Evolutionary conservation across 2,888 invertebrate species (phyloP), one percentile per base, ranked within the genome.

Genomic region (Tuta absoluta): DNA sequence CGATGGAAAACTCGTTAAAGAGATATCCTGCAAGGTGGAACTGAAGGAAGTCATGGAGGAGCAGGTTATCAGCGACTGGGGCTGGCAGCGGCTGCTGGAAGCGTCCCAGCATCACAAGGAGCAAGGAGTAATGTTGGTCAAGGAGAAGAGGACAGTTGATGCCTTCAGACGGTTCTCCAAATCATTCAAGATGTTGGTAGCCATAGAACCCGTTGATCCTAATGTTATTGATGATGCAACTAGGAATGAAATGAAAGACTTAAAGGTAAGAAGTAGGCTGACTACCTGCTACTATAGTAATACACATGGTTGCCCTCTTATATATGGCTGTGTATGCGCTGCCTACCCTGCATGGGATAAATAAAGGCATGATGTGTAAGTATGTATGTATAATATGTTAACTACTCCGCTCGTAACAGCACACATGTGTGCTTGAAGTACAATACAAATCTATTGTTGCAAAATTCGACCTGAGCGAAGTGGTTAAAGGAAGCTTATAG

Each of bases 121-220:
- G 66, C 77, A 83, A 45, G 94, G 95, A 2, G 94, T 95, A 0
- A 80, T 91, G 37, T 88, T 96, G 67, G 96, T 95, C 68, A 94
- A 94, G 76, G 78, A 89, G 0, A 92, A 93, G 67, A 92, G 94
- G 62, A 86, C 90, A 62, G 77, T 89, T 11, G 95, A 96, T 78
- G 96, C 96, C 0, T 97, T 96, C 72, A 76, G 86, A n/a, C 82
- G 90, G 65, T 98, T 97, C 80, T 93, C 93, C 68, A 95, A 94
- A 80, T 94, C 95, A 1, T 90, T 96, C 24, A 96, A 96, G 82
- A 92, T 95, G 74, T 76, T 97, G 7, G 93, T 95, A 7, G 86
- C 91, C 0, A 86, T 88, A 2, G 91, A 91, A 66, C 95, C 95
- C 0, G 90, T 95, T 65, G 94, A 93, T 67, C 87, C 93, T 4